A percentile compares a stretch with the other conserved stretches of the same genome.
Conservation (phyloP, 2,113 vertebrate species). For the Boleophthalmus pectinirostris region DNA sequence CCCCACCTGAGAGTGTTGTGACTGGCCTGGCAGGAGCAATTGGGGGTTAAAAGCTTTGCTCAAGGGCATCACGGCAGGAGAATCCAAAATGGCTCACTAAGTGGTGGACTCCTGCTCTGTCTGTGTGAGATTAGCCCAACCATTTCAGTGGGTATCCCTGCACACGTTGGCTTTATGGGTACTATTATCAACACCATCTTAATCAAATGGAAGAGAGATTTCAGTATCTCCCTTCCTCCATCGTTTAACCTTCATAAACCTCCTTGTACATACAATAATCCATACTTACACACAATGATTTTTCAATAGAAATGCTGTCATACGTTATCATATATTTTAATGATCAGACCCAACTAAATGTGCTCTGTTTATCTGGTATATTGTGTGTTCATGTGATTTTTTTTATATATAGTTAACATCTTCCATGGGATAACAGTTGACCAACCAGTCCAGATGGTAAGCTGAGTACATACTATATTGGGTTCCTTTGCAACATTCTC, state of each 20-base stretch:
- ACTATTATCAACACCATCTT: neutral
- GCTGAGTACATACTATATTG: too few relatives aligned
- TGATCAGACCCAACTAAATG: too few relatives aligned
- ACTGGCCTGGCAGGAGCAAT: constrained; percentile 9
- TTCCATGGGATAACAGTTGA: too few relatives aligned
- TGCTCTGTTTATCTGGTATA: too few relatives aligned
- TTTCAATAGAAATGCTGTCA: neutral
- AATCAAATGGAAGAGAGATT: neutral
- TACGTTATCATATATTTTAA: too few relatives aligned
- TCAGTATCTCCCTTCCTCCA: neutral
- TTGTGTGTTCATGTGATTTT: too few relatives aligned
- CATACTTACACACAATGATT: neutral
- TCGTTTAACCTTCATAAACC: neutral
- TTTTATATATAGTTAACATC: too few relatives aligned
- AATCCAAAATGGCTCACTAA: neutral
- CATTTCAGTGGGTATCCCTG: neutral
- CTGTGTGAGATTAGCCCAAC: constrained; percentile 11
- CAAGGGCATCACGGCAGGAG: constrained; percentile 27
- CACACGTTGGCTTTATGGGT: neutral
- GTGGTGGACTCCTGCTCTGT: constrained; percentile 5
- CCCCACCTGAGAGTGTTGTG: constrained; percentile 2
- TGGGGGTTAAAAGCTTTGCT: constrained; percentile 23
- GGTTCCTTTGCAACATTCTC: too few relatives aligned
- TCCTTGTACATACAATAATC: neutral
- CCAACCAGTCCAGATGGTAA: too few relatives aligned